Base-by-base conservation (phyloP, 1,140 invertebrate species). In the Drosophila nigrodunni region DNA sequence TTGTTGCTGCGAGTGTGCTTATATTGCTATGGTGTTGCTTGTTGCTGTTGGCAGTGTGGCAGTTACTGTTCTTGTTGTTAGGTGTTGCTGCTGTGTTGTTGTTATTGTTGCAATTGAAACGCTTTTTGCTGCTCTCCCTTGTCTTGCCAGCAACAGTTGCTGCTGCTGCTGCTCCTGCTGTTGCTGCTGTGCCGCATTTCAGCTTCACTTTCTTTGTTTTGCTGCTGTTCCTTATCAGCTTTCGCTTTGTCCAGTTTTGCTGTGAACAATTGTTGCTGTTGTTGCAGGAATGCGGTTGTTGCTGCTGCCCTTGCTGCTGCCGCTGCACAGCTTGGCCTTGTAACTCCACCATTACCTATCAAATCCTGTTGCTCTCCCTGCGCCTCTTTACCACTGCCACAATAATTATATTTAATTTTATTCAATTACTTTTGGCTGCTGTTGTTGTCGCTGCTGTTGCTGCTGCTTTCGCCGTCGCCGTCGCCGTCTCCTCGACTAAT, bases 161-260 rank as follows among this genome's bases (percentile, higher is more conserved):
- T 74, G 37, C 5, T 43, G 54, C 11, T 73, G 43, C 21, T 57
- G 21, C n/a, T n/a, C n/a, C n/a, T 55, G 67, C 34, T 70, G 60
- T 10, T 64, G 54, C 5, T 49, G 30, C 15, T 68, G 66, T 25
- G 58, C 46, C 49, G 43, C 71, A 76, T 89, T 89, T 89, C 78
- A 89, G 86, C n/a, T 88, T 88, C 18, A 88, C 80, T 69, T 77
- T 76, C 18, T 66, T 80, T 77, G 70, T 77, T 61, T 44, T 62
- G 54, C 58, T 68, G 39, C 50, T 75, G 58, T 66, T 34, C 8
- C 39, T 44, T 8, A 30, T 55, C 44, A 74, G 66, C 52, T 70
- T 37, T 7, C 46, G 49, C 41, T 71, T 47, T 15, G 47, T 47
- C 47, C 71, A 58, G 21, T 58, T 50, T 39, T 49, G 59, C 41